Evolutionary conservation across 2,113 vertebrate species (phyloP).

Genomic region (Zosterops japonicus): DNA sequence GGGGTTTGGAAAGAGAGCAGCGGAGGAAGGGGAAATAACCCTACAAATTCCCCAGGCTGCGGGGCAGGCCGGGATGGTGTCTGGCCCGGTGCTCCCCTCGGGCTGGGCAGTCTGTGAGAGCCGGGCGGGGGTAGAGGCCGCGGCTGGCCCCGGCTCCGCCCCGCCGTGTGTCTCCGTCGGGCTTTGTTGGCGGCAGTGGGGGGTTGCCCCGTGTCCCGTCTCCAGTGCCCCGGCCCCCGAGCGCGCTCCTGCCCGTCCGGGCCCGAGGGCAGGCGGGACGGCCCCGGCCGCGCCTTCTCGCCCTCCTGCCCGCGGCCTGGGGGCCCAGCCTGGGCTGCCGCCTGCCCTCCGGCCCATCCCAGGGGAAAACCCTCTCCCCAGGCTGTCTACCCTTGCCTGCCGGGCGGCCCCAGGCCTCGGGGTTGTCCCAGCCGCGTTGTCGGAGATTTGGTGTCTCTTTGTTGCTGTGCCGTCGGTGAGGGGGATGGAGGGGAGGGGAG

Average conservation of each 20-base stretch:
- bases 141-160: background rate
- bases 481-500: too few relatives aligned
- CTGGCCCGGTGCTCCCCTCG: background rate
- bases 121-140: background rate
- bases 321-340: too few relatives aligned
- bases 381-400: background rate
- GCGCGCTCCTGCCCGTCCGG: background rate
- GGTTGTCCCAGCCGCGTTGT: background rate
- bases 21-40: background rate
- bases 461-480: background rate
- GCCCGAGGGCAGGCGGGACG: background rate
- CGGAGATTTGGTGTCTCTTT: constrained; percentile 55
- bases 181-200: background rate
- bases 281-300: background rate
- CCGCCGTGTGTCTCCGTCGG: background rate
- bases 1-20: background rate
- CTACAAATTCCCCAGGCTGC: background rate
- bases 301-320: background rate
- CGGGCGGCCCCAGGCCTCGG: background rate
- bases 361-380: background rate
- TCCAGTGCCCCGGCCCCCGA: background rate
- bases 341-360: background rate
- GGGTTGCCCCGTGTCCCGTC: too few relatives aligned
- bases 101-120: background rate
- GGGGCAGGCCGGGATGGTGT: background rate